These are phyloP conservation scores for Sisyra terminalis DNA, from an alignment of 2,888 invertebrate genomes.

Conservation along the genomic window DNA sequence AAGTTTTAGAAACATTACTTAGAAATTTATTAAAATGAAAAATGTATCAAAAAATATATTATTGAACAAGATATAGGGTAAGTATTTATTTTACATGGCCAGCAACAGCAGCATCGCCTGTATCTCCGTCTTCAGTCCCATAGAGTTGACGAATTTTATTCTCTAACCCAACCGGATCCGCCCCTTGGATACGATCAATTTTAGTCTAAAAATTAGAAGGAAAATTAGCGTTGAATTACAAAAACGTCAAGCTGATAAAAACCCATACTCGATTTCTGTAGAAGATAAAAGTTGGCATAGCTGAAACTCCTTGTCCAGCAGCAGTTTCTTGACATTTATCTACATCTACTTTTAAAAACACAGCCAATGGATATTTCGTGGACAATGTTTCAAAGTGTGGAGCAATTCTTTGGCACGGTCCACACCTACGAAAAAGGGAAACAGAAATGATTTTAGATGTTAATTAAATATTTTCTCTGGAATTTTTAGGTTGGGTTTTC, in stretches of 20 bases:
- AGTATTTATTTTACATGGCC: constrained; percentile 53
- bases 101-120: constrained; percentile 46
- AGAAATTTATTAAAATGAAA: neutral
- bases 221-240: constrained; percentile 4
- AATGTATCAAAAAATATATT: neutral
- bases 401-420: constrained; percentile 88
- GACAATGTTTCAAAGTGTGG: constrained; percentile 84
- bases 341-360: constrained; percentile 90
- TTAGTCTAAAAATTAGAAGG: constrained; percentile 37
- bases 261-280: constrained; percentile 73
- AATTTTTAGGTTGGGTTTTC: constrained; percentile 36
- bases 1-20: neutral
- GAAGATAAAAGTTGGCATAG: constrained; percentile 98
- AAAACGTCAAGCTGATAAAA: neutral
- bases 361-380: constrained; percentile 69
- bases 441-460: neutral
- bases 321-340: constrained; percentile 86
- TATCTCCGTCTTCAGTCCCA: constrained; percentile 41
- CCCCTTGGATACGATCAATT: constrained; percentile 76
- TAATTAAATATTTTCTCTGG: neutral
- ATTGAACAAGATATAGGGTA: neutral
- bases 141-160: constrained; percentile 79
- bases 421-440: constrained; percentile 54
- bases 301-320: constrained; percentile 71
- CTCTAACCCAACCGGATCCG: constrained; percentile 67